Evolutionary conservation across 2,113 vertebrate species (phyloP).

Genomic region (Neoarius graeffei): DNA sequence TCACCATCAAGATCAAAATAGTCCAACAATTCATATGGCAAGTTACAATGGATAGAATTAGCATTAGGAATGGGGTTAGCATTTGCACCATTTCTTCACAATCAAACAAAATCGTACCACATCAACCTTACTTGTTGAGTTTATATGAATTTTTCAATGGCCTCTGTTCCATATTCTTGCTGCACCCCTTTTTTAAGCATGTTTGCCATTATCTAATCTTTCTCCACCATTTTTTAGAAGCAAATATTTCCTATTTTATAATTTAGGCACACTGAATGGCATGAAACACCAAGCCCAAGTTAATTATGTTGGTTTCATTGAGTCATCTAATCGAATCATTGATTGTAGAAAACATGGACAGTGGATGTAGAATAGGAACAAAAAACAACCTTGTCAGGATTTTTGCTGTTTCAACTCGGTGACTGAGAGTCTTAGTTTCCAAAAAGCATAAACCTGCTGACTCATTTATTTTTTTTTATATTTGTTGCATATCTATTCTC

Average conservation of each 20-base stretch:
- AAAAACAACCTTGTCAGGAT: conserved; percentile 9
- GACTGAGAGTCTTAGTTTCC: background rate
- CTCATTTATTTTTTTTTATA: conserved; percentile 1
- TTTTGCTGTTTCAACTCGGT: background rate
- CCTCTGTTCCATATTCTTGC: background rate
- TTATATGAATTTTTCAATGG: background rate
- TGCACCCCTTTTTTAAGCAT: background rate
- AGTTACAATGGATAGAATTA: background rate
- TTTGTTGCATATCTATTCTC: conserved; percentile 3
- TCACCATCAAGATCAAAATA: background rate
- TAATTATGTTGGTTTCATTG: background rate
- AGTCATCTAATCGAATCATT: background rate
- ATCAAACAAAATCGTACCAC: background rate
- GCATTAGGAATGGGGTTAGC: background rate
- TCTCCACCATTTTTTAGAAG: background rate
- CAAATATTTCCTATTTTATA: background rate
- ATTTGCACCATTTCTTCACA: background rate
- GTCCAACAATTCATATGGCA: background rate
- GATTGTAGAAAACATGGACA: no score
- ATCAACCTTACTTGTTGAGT: background rate
- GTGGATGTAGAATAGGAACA: background rate
- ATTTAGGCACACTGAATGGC: background rate
- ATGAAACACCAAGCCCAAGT: background rate
- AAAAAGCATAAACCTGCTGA: background rate
- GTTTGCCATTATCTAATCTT: background rate